A percentile compares a stretch with the other conserved stretches of the same genome.
Evolutionary conservation across 2,888 invertebrate species (phyloP).

Genomic region (Macrophya annulata): DNA sequence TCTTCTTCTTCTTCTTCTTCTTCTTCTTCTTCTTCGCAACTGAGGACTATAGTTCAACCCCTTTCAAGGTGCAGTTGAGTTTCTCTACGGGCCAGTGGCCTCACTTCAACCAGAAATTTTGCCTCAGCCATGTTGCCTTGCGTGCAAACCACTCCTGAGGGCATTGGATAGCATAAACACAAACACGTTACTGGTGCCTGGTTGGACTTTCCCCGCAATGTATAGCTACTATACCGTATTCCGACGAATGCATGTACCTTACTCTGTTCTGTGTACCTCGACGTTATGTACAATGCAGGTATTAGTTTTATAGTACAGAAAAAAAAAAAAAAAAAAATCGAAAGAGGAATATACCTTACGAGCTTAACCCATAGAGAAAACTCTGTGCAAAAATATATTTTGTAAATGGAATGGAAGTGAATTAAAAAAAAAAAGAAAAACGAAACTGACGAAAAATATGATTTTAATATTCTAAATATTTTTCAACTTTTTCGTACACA

Average conservation of each 20-base stretch:
- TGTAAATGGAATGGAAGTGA: no score
- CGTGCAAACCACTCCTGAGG: conserved; percentile 44
- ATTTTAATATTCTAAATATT: no score
- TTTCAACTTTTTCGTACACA: no score
- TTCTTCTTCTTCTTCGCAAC: conserved; percentile 15
- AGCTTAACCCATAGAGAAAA: background rate
- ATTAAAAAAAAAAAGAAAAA: no score
- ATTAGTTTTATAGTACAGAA: conserved; percentile 6
- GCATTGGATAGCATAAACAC: conserved; percentile 50
- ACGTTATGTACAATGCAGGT: background rate
- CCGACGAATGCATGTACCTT: conserved; percentile 9
- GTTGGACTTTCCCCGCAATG: background rate
- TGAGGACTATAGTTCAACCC: background rate
- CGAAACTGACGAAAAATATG: no score
- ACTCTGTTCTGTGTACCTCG: conserved; percentile 6
- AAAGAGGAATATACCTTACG: no score
- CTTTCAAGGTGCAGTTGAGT: background rate
- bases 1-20: conserved; percentile 28
- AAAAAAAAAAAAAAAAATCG: background rate
- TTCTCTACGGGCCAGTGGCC: background rate
- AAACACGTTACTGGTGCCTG: conserved; percentile 29
- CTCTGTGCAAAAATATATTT: no score
- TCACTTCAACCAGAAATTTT: conserved; percentile 1
- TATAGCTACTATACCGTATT: background rate
- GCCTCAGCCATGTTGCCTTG: conserved; percentile 24